Evolutionary conservation across 1,140 invertebrate species (phyloP), one percentile per base, ranked within the genome.

Genomic region (Lerema accius): DNA sequence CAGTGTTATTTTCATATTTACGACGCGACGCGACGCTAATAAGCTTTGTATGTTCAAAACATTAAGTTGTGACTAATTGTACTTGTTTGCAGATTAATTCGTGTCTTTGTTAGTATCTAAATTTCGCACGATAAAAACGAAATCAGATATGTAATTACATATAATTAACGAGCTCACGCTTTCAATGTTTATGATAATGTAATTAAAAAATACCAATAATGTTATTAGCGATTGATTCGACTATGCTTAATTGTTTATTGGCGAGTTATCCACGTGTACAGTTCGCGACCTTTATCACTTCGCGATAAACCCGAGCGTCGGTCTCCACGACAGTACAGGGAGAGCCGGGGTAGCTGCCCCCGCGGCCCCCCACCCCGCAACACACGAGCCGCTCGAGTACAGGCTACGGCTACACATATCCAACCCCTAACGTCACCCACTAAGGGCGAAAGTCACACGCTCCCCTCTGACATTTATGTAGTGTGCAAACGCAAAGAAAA

Each of bases 1-100:
- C n/a, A 13, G 40, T 43, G 7, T 56, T 32, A 17, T 56, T 56
- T 16, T 56, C 26, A 56, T 43, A 23, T 56, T 45, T 45, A 45
- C 23, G 40, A 45, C 14, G 23, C 51, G 13, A 15, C 45, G 16
- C n/a, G 19, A 17, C 17, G 45, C n/a, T 9, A 55, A 6, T 42
- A 16, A 13, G 15, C 13, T 42, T 55, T 55, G 51, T 55, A 10
- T 26, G 6, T 50, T 17, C 13, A 50, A 14, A 48, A 28, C 45
- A 28, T 28, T 48, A 19, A 48, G 19, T 23, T 23, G 2, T 23
- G 2, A 3, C 19, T 23, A 23, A 23, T n/a, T n/a, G n/a, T n/a
- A n/a, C n/a, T 23, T 23, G 19, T 23, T 23, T 23, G 2, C 2
- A 23, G 19, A 23, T 23, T 23, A 23, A 23, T 23, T 23, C 5